These are phyloP conservation scores for Pardalotus punctatus DNA, from an alignment of 2,113 vertebrate species.

Conservation along the genomic window DNA sequence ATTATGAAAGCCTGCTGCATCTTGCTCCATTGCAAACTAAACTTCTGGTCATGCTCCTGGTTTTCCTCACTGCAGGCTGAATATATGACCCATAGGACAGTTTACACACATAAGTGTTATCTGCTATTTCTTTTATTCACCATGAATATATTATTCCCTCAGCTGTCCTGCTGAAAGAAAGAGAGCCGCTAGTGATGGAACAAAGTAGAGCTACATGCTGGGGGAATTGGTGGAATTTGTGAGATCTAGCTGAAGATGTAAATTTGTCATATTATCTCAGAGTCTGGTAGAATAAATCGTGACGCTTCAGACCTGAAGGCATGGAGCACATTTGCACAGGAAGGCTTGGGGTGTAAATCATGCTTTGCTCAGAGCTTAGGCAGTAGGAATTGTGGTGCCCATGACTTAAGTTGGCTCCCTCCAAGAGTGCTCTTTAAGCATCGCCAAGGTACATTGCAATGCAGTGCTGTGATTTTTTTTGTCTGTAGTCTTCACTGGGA, in stretches of 20 bases:
- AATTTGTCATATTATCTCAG: neutral
- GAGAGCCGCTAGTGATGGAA: neutral
- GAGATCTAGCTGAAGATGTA: neutral
- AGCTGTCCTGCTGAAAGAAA: neutral
- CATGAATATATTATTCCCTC: neutral
- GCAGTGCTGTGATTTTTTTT: neutral
- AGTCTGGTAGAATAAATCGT: neutral
- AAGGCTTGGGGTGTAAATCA: neutral
- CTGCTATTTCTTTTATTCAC: neutral
- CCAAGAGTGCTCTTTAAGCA: neutral
- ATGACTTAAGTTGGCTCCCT: neutral
- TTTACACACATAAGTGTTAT: neutral
- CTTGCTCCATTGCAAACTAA: neutral
- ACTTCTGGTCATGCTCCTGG: neutral
- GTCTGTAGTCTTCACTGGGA: neutral
- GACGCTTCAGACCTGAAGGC: constrained; percentile 11
- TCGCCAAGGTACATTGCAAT: neutral
- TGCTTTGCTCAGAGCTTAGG: neutral
- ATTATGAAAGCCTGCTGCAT: neutral
- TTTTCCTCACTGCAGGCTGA: neutral
- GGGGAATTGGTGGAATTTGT: neutral
- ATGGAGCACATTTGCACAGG: neutral
- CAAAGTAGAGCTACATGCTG: neutral
- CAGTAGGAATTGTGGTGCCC: neutral
- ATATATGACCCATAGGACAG: neutral